A percentile compares a stretch with the other conserved stretches of the same genome.
Evolutionary conservation across 1,140 invertebrate genomes (phyloP).

Genomic region (Cydia fagiglandana): DNA sequence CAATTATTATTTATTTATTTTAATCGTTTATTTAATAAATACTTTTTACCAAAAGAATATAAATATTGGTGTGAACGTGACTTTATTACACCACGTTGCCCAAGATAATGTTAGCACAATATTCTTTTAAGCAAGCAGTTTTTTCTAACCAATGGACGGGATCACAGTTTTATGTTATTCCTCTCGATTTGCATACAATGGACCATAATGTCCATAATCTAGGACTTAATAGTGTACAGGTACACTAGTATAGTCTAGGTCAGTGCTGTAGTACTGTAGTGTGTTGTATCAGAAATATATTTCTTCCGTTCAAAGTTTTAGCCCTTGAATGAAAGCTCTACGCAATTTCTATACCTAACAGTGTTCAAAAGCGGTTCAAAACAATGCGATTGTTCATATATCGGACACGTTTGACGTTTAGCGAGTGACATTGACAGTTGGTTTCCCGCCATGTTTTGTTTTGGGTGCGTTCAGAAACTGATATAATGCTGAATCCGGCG

Average conservation of each 20-base stretch:
- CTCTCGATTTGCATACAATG: constrained; percentile 3
- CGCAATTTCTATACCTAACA: not conserved
- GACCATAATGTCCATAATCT: not conserved
- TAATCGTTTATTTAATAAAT: too few species aligned
- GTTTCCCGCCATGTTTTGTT: constrained; percentile 42
- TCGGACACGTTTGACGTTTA: constrained; percentile 18
- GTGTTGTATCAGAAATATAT: not conserved
- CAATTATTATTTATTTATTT: too few species aligned
- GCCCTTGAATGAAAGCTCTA: not conserved
- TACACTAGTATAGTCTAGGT: constrained; percentile 4
- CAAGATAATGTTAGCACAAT: constrained; percentile 16
- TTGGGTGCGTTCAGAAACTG: constrained; percentile 38
- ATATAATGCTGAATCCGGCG: constrained; percentile 55
- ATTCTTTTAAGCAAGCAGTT: not conserved
- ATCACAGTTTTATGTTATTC: constrained; percentile 11
- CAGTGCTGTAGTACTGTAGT: not conserved
- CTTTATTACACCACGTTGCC: constrained; percentile 5
- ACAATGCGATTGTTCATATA: not conserved
- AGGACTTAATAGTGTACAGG: constrained; percentile 11
- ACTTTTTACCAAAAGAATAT: too few species aligned
- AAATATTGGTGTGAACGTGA: not conserved
- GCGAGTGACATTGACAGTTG: constrained; percentile 34
- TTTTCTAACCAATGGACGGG: not conserved
- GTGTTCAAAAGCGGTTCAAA: not conserved
- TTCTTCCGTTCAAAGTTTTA: not conserved